Percentiles rank a stretch among this genome's conserved stretches.
Evolutionary conservation across 2,113 vertebrate genomes (phyloP).

Genomic region (Leucoraja erinaceus): DNA sequence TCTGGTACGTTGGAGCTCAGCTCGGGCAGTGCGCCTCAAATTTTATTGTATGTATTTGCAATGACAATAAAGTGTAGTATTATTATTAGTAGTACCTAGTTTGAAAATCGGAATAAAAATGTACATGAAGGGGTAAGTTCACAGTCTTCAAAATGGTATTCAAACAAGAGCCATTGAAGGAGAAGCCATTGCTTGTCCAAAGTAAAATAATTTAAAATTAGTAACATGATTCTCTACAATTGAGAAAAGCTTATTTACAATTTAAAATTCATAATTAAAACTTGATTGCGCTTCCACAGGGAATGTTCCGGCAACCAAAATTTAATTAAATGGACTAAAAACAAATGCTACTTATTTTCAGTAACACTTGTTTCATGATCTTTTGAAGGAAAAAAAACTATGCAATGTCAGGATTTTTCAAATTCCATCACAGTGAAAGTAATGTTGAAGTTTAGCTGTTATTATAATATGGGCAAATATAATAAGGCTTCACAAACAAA

Average conservation of each 20-base stretch:
- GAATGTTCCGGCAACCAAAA: neutral
- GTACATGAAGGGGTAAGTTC: neutral
- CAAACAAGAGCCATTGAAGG: neutral
- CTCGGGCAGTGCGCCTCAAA: too few species aligned
- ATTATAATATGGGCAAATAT: neutral
- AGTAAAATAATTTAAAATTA: constrained; percentile 1
- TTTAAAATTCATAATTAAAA: neutral
- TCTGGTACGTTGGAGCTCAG: too few species aligned
- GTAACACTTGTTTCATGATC: neutral
- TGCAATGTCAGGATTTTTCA: neutral
- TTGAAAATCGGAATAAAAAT: neutral
- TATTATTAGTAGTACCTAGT: too few species aligned
- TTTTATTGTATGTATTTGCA: too few species aligned
- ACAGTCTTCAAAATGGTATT: neutral
- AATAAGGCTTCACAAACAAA: neutral
- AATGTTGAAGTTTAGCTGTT: neutral
- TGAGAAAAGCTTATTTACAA: neutral
- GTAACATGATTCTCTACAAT: neutral
- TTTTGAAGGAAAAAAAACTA: neutral
- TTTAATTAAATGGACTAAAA: neutral
- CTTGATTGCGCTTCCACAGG: neutral
- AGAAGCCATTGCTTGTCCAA: neutral
- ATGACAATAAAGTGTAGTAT: too few species aligned
- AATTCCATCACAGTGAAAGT: neutral
- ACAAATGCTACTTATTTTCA: neutral